Percentiles rank a stretch among this genome's conserved stretches.
Conservation (phyloP, 2,797 vertebrate genomes). For the Coregonus suidteri region DNA sequence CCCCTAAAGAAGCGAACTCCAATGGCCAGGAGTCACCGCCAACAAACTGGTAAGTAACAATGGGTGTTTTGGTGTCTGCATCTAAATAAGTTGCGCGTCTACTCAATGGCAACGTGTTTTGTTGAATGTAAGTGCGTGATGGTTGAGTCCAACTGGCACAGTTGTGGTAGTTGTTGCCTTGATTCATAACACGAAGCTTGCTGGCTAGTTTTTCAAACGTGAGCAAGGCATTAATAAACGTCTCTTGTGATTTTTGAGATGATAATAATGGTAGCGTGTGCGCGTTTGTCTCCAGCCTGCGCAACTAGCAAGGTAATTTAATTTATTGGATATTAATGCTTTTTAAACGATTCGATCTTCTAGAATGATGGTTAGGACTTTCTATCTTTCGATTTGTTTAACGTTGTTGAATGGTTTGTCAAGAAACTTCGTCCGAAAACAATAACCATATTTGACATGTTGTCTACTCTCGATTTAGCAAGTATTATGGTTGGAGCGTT, state of each 20-base stretch:
- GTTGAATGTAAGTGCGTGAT: conserved; percentile 50
- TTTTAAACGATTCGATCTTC: conserved; percentile 24
- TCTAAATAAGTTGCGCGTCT: conserved; percentile 70
- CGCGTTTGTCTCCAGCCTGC: conserved; percentile 41
- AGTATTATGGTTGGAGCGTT: background rate
- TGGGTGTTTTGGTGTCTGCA: conserved; percentile 72
- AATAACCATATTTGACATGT: background rate
- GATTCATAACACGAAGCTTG: conserved; percentile 60
- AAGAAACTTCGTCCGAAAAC: background rate
- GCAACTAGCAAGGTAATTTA: conserved; percentile 62
- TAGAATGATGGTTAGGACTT: conserved; percentile 26
- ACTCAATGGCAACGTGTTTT: conserved; percentile 64
- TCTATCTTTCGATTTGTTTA: conserved; percentile 27
- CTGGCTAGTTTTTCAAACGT: conserved; percentile 52
- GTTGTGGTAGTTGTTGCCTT: conserved; percentile 34
- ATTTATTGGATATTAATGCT: conserved; percentile 34
- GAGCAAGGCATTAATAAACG: conserved; percentile 63
- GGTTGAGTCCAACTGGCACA: conserved; percentile 59
- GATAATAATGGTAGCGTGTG: conserved; percentile 65
- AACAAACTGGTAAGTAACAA: conserved; percentile 80
- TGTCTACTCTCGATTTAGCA: background rate
- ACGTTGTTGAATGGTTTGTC: conserved; percentile 3
- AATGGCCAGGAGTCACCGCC: conserved; percentile 71
- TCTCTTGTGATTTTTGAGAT: conserved; percentile 55
- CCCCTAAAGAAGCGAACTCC: conserved; percentile 70